A percentile compares a stretch with the other conserved stretches of the same genome.
These are phyloP conservation scores for Acomys russatus DNA, from an alignment of 2,797 vertebrate species.

Conservation along the genomic window DNA sequence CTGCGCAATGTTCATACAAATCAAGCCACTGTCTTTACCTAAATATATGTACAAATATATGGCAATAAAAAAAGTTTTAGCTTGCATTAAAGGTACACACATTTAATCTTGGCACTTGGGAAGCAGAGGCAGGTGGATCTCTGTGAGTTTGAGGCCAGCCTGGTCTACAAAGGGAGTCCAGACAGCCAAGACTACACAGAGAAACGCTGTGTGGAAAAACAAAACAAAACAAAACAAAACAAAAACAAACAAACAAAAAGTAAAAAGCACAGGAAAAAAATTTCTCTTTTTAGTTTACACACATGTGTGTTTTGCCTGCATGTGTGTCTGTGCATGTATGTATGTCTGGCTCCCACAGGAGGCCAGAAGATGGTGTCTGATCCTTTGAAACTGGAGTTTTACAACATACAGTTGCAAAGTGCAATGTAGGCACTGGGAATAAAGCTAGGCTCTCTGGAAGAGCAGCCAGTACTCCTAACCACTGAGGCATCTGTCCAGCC, in stretches of 20 bases:
- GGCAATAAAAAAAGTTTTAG: neutral
- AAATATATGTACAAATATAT: neutral
- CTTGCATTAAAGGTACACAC: neutral
- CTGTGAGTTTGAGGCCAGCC: neutral
- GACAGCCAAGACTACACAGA: too few relatives aligned
- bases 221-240: neutral
- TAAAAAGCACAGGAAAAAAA: too few relatives aligned
- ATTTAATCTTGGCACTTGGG: neutral
- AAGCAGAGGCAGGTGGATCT: neutral
- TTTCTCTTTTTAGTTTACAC: neutral
- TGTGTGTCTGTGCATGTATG: neutral
- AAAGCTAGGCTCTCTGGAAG: neutral
- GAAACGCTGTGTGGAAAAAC: too few relatives aligned
- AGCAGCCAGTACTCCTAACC: neutral
- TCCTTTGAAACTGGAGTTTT: neutral
- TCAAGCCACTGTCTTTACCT: neutral
- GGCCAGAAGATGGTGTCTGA: neutral
- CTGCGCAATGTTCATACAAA: neutral
- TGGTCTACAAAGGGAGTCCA: neutral
- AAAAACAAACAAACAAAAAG: too few relatives aligned
- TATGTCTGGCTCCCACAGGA: neutral
- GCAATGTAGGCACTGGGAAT: neutral
- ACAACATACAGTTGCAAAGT: neutral
- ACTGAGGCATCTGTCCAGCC: too few relatives aligned
- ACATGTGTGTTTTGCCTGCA: neutral